Conservation (phyloP, 2,113 vertebrate species). For the Burhinus bistriatus region DNA sequence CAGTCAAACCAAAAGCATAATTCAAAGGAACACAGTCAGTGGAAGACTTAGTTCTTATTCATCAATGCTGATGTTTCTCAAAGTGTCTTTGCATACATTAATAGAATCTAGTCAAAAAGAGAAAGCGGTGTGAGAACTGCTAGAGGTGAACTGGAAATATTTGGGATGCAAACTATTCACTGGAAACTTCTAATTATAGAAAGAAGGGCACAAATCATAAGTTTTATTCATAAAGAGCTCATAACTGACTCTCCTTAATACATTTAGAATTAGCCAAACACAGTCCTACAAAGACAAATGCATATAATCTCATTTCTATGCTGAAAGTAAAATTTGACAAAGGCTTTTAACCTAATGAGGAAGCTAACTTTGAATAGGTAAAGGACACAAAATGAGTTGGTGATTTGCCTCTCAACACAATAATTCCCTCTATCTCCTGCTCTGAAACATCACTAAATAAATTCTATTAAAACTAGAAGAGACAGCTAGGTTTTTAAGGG, state of each 20-base stretch:
- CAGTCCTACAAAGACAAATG: not conserved
- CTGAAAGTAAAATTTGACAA: not conserved
- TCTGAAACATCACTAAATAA: not conserved
- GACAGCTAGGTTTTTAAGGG: not conserved
- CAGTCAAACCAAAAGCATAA: not conserved
- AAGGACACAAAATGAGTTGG: not conserved
- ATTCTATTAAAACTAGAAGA: not conserved
- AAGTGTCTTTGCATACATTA: not conserved
- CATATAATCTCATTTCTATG: not conserved
- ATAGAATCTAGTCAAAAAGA: not conserved
- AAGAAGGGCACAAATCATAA: not conserved
- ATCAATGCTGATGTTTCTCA: not conserved
- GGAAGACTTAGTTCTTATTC: not conserved
- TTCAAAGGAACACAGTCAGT: not conserved
- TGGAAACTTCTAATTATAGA: not conserved
- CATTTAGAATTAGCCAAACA: not conserved
- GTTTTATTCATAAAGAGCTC: not conserved
- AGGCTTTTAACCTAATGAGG: not conserved
- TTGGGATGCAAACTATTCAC: not conserved
- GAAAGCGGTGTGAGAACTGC: not conserved
- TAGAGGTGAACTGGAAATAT: not conserved
- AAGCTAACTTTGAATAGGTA: not conserved
- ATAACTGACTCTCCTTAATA: not conserved
- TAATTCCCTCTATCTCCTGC: not conserved
- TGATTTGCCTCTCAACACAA: not conserved